A percentile compares a stretch with the other conserved stretches of the same genome.
Conservation (phyloP, 2,888 invertebrate species). For the Macrosiphum euphorbiae region DNA sequence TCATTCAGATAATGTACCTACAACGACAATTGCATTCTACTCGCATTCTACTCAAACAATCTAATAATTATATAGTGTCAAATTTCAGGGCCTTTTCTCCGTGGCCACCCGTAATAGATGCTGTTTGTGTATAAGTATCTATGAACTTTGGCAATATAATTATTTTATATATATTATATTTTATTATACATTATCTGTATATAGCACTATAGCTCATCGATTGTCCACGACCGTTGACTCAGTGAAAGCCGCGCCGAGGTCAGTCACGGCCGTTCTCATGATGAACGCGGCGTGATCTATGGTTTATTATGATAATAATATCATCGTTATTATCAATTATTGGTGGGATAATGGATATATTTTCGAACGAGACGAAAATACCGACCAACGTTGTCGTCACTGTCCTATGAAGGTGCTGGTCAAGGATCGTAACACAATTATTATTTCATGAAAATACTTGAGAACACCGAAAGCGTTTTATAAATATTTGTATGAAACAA, state of each 20-base stretch:
- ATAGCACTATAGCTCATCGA: not conserved
- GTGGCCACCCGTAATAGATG: not conserved
- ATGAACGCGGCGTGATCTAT: not conserved
- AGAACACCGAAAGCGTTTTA: not conserved
- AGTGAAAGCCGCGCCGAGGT: slow-evolving; percentile 26
- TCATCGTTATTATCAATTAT: slow-evolving; percentile 9
- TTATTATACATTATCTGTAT: not conserved
- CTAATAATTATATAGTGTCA: not conserved
- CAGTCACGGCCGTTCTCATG: slow-evolving; percentile 18
- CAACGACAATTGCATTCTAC: not conserved
- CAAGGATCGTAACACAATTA: not conserved
- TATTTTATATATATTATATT: not conserved
- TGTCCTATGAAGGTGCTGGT: not conserved
- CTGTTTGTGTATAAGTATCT: not conserved
- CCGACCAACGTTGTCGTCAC: not conserved
- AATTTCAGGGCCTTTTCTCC: not conserved
- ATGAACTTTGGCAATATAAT: not conserved
- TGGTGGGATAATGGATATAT: not conserved
- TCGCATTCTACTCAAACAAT: not conserved
- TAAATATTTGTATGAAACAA: not conserved
- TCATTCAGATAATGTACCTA: not conserved
- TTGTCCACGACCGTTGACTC: slow-evolving; percentile 32
- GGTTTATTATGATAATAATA: not conserved
- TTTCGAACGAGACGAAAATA: not conserved
- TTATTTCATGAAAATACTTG: not conserved